Evolutionary conservation across 2,113 vertebrate species (phyloP), one percentile per base, ranked within the genome.

Genomic region (Platichthys flesus): DNA sequence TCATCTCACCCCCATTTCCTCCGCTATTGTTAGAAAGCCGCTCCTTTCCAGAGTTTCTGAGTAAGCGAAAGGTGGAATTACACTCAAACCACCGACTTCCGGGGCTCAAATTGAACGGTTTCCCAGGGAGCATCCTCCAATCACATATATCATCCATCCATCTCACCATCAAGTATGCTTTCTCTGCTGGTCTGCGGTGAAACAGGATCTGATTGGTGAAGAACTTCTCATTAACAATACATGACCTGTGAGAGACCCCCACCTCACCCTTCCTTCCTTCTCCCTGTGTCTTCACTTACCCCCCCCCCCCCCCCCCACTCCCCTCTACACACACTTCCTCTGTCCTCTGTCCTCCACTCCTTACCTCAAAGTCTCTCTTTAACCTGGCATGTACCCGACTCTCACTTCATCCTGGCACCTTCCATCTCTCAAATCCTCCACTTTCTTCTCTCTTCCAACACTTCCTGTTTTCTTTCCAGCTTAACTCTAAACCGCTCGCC

Each of bases 211-310:
- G 78, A 89, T 84, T 83, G 85, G 85, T 68, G 86, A 82, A 82
- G 76, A 86, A 70, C 52, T 77, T 82, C 83, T 90, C 85, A 92
- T 94, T 92, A 94, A 95, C 90, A 91, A 93, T 93, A 84, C 63
- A 88, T 89, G 74, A 84, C 49, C 83, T 66, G 64, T 66, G 81
- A 86, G 68, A 84, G 56, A 77, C 64, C 15, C 68, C 14, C 67
- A 64, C 42, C 4, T 18, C 0, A 14, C 7, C 23, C 16, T 57
- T 23, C 64, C 64, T 10, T 21, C 57, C 57, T 9, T 28, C 57
- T 18, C 26, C 15, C 51, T 51, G 40, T 28, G 13, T 59, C 47
- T 70, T 79, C 31, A 47, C 64, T 62, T 45, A 14, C 21, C 13
- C 65, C 18, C 20, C 37, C 67, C 4, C n/a, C 10, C n/a, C n/a